Evolutionary conservation across 2,113 vertebrate species (phyloP).

Genomic region (Merops nubicus): DNA sequence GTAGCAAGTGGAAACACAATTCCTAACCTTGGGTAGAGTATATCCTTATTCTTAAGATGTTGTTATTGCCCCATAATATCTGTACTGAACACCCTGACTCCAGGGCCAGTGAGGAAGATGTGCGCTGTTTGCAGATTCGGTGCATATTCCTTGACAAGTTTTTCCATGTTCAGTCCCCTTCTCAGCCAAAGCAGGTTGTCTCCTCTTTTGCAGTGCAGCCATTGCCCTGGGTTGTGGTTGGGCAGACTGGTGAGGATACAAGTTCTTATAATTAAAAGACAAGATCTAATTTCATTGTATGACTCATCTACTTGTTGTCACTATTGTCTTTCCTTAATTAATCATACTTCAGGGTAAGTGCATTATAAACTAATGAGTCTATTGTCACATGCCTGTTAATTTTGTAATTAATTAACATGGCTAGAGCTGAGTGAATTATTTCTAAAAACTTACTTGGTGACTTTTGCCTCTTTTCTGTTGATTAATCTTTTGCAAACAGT

Average conservation of each 20-base stretch:
- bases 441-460: not conserved
- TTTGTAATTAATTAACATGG: slow-evolving; percentile 49
- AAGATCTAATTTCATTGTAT: slow-evolving; percentile 41
- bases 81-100: not conserved
- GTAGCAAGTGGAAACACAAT: not conserved
- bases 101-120: not conserved
- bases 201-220: not conserved
- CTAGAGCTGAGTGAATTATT: not conserved
- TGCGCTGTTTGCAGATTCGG: not conserved
- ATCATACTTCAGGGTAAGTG: slow-evolving; percentile 28
- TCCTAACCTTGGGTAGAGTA: not conserved
- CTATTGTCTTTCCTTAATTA: slow-evolving; percentile 54
- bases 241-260: not conserved
- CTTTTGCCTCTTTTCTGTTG: not conserved
- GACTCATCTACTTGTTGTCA: not conserved
- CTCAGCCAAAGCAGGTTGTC: not conserved
- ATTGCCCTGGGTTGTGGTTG: not conserved
- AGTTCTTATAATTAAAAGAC: slow-evolving; percentile 30
- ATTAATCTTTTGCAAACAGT: not conserved
- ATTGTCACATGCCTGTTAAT: slow-evolving; percentile 41
- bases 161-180: not conserved
- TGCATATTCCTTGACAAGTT: not conserved
- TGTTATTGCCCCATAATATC: not conserved
- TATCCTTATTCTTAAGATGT: not conserved
- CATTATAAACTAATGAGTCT: slow-evolving; percentile 26